Percentiles rank a stretch among this genome's conserved stretches.
phyloP scores from a whole-genome alignment of 2,113 vertebrate genomes.

The Dipodomys ordii region DNA sequence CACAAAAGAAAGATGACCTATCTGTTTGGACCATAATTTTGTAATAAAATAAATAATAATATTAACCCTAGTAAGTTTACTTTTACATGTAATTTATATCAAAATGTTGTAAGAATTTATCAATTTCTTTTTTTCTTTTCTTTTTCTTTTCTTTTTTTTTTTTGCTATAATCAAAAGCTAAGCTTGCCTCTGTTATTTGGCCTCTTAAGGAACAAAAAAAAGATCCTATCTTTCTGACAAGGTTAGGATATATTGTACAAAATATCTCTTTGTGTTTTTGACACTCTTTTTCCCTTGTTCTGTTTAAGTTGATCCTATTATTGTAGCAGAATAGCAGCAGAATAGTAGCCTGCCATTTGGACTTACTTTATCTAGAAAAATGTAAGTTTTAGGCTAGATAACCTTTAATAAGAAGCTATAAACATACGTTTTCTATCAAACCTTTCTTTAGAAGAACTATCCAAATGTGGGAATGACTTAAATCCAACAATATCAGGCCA shows the following conservation, averaged over 20 bases:
- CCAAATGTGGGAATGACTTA: slow-evolving; percentile 72
- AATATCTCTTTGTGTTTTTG: slow-evolving; percentile 75
- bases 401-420: slow-evolving; percentile 79
- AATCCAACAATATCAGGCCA: slow-evolving; percentile 71
- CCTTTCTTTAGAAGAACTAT: slow-evolving; percentile 69
- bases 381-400: slow-evolving; percentile 76
- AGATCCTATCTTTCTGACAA: slow-evolving; percentile 53
- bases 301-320: slow-evolving; percentile 75
- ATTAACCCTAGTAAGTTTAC: slow-evolving; percentile 27
- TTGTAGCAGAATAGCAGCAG: slow-evolving; percentile 57
- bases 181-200: slow-evolving; percentile 60
- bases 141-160: not conserved
- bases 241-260: slow-evolving; percentile 63
- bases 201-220: slow-evolving; percentile 9
- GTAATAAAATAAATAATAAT: slow-evolving; percentile 5
- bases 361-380: slow-evolving; percentile 75
- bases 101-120: slow-evolving; percentile 31
- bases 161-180: slow-evolving; percentile 42
- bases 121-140: not conserved
- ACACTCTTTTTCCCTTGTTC: slow-evolving; percentile 62
- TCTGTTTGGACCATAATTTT: not conserved
- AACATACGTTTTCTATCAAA: slow-evolving; percentile 68
- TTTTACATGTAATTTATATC: slow-evolving; percentile 51
- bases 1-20: not conserved
- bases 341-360: slow-evolving; percentile 69